These are phyloP conservation scores for Aethes cnicana DNA, from an alignment of 2,888 invertebrate genomes.

Conservation along the genomic window DNA sequence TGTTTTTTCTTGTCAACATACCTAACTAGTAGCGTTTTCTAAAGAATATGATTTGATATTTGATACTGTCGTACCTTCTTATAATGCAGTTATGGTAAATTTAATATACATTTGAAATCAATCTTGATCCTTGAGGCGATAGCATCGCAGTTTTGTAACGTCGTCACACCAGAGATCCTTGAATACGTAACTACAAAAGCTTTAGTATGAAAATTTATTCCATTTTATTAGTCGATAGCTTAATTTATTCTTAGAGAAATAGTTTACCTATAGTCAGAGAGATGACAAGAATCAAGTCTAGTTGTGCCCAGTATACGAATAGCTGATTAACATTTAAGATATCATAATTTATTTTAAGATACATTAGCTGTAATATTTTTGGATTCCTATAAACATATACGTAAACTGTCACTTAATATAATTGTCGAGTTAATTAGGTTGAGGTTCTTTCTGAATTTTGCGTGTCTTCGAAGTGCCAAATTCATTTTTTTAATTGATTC, in stretches of 20 bases:
- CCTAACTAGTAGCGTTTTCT: conserved; percentile 21
- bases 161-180: conserved; percentile 58
- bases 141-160: conserved; percentile 37
- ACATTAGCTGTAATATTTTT: conserved; percentile 81
- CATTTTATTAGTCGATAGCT: conserved; percentile 80
- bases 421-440: conserved; percentile 53
- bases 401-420: conserved; percentile 71
- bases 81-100: conserved; percentile 18
- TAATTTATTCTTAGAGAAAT: conserved; percentile 79
- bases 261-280: conserved; percentile 79
- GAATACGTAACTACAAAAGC: conserved; percentile 79
- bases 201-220: conserved; percentile 77
- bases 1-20: conserved; percentile 17
- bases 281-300: conserved; percentile 82
- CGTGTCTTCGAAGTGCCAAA: conserved; percentile 73
- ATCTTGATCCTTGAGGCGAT: conserved; percentile 8
- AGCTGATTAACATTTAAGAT: conserved; percentile 75
- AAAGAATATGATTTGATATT: conserved; percentile 19
- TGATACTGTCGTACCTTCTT: conserved; percentile 19
- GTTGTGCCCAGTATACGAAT: conserved; percentile 83
- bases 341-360: conserved; percentile 80
- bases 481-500: conserved; percentile 58
- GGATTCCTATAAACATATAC: conserved; percentile 82
- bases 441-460: conserved; percentile 68
- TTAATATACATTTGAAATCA: conserved; percentile 24